A percentile compares a stretch with the other conserved stretches of the same genome.
These are phyloP conservation scores for Heliconius hortense DNA, from an alignment of 2,888 invertebrate species.

Conservation along the genomic window DNA sequence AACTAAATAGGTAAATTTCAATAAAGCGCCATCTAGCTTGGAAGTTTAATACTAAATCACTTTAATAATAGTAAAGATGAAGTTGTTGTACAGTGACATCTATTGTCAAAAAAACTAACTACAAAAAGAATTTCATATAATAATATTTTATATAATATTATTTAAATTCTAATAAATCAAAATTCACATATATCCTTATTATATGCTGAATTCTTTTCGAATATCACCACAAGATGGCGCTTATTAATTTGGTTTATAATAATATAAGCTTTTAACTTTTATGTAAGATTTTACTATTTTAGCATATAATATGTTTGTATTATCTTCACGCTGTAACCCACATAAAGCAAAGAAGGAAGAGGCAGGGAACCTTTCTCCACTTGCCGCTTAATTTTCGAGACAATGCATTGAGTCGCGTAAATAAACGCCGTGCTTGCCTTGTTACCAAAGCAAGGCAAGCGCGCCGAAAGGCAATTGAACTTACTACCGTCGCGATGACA, in stretches of 20 bases:
- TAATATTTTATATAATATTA: background rate
- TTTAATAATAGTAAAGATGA: background rate
- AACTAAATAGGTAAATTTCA: no score
- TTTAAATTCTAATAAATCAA: background rate
- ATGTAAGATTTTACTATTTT: background rate
- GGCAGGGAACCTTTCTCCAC: no score
- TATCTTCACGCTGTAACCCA: no score
- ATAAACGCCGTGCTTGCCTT: no score
- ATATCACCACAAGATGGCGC: slow-evolving; percentile 38
- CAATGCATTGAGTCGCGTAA: no score
- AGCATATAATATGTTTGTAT: no score
- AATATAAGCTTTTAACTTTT: background rate
- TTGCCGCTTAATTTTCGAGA: no score
- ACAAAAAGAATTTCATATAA: no score
- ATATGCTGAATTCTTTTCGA: background rate
- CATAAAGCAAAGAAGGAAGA: no score
- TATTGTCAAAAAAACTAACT: background rate
- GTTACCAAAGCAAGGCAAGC: no score
- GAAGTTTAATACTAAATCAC: background rate
- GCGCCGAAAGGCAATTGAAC: background rate
- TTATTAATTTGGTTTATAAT: background rate
- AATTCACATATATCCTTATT: background rate
- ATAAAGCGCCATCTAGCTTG: slow-evolving; percentile 12
- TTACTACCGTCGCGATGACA: background rate
- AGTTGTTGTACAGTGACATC: slow-evolving; percentile 1